These are phyloP conservation scores for Zalophus californianus DNA, from an alignment of 2,797 vertebrate species.

Conservation along the genomic window DNA sequence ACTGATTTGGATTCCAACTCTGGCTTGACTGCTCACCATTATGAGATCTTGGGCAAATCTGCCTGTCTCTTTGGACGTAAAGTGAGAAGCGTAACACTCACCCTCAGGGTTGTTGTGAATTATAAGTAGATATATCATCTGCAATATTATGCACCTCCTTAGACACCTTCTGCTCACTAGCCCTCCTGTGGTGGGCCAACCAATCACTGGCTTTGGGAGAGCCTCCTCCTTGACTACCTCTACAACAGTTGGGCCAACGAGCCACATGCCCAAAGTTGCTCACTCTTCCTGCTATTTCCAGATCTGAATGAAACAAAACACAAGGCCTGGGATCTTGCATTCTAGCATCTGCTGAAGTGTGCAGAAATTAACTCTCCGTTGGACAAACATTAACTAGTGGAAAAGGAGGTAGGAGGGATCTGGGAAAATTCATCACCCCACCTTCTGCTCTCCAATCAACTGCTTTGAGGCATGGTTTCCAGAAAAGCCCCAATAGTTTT, in stretches of 20 bases:
- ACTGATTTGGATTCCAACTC: conserved; percentile 28
- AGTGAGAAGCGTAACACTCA: not conserved
- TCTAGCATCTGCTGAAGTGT: not conserved
- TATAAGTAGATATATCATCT: not conserved
- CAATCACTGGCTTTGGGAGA: not conserved
- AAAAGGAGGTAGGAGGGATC: not conserved
- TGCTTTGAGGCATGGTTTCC: not conserved
- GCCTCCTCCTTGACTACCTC: not conserved
- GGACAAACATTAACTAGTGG: not conserved
- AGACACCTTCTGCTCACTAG: not conserved
- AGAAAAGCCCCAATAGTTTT: not conserved
- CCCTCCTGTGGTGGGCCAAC: not conserved
- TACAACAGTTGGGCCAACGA: not conserved
- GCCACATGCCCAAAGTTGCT: not conserved
- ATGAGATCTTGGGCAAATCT: not conserved
- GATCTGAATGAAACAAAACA: not conserved
- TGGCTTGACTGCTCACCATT: not conserved
- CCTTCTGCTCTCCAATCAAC: not conserved
- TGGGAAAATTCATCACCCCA: not conserved
- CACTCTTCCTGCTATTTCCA: not conserved
- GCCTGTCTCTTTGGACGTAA: not conserved
- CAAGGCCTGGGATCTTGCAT: not conserved
- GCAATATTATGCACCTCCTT: not conserved
- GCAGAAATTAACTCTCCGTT: not conserved
- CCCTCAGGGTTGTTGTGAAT: not conserved